These are phyloP conservation scores for Parnassius orleans DNA, from an alignment of 2,888 invertebrate genomes.

Conservation along the genomic window DNA sequence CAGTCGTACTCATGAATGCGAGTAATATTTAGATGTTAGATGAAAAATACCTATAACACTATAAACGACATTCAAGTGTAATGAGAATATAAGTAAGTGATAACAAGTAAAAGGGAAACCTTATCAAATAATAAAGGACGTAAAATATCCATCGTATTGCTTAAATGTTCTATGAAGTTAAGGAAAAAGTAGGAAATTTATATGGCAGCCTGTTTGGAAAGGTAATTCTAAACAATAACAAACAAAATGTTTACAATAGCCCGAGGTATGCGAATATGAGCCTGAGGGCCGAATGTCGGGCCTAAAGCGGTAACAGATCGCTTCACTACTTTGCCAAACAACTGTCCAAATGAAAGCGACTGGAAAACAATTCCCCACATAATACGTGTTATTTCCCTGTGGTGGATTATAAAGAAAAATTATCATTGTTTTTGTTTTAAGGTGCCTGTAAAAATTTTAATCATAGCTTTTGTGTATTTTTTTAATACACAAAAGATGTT, in stretches of 20 bases:
- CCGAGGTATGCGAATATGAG: constrained; percentile 34
- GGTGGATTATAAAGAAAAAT: too few relatives aligned
- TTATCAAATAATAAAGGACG: neutral
- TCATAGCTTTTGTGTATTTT: neutral
- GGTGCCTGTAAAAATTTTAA: neutral
- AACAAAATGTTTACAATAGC: constrained; percentile 54
- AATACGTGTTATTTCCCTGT: neutral
- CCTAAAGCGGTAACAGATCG: constrained; percentile 38
- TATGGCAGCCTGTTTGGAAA: constrained; percentile 60
- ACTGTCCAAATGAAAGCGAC: constrained; percentile 37
- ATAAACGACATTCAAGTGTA: too few relatives aligned
- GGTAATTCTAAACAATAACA: constrained; percentile 71
- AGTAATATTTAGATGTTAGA: too few relatives aligned
- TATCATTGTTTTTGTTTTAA: too few relatives aligned
- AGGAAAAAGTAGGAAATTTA: constrained; percentile 60
- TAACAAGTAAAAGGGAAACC: too few relatives aligned
- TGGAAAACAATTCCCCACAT: constrained; percentile 31
- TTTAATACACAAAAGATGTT: neutral
- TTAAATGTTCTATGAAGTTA: constrained; percentile 47
- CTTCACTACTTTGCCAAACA: constrained; percentile 45
- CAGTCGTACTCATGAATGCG: too few relatives aligned
- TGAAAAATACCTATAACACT: too few relatives aligned
- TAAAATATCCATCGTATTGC: constrained; percentile 32
- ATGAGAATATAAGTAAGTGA: too few relatives aligned
- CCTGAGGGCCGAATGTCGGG: constrained; percentile 29